Percentiles rank a stretch among this genome's conserved stretches.
Evolutionary conservation across 2,113 vertebrate genomes (phyloP).

Genomic region (Melierax canorus): DNA sequence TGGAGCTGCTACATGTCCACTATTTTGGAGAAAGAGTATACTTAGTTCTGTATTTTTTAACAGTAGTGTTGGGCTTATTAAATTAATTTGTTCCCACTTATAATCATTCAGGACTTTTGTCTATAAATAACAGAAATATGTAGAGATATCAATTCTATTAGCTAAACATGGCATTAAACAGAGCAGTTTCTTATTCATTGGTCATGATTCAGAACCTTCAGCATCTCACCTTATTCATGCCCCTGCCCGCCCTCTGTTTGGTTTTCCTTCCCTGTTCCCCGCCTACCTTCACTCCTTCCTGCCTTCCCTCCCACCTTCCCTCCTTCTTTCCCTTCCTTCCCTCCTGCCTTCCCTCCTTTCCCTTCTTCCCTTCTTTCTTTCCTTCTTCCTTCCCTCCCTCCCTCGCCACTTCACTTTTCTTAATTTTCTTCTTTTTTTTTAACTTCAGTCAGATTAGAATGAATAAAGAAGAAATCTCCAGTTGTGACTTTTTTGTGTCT

Average conservation of each 20-base stretch:
- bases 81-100: neutral
- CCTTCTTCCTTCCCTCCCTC: no score
- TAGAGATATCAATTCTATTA: neutral
- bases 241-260: neutral
- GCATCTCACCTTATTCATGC: neutral
- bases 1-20: neutral
- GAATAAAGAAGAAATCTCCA: neutral
- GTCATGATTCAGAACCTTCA: neutral
- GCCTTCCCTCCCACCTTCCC: neutral
- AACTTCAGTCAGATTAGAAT: neutral
- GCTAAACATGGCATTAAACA: neutral
- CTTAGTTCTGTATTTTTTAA: neutral
- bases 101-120: neutral
- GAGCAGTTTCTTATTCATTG: neutral
- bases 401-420: neutral
- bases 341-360: neutral
- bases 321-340: no score
- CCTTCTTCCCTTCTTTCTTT: no score
- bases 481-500: neutral
- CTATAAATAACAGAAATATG: neutral
- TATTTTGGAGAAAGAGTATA: neutral
- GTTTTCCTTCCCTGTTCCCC: neutral
- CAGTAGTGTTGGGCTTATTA: neutral
- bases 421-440: neutral
- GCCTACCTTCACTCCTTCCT: neutral